Percentiles rank a stretch among this genome's conserved stretches.
phyloP scores from a whole-genome alignment of 2,113 vertebrate genomes.

The Xiphias gladius region DNA sequence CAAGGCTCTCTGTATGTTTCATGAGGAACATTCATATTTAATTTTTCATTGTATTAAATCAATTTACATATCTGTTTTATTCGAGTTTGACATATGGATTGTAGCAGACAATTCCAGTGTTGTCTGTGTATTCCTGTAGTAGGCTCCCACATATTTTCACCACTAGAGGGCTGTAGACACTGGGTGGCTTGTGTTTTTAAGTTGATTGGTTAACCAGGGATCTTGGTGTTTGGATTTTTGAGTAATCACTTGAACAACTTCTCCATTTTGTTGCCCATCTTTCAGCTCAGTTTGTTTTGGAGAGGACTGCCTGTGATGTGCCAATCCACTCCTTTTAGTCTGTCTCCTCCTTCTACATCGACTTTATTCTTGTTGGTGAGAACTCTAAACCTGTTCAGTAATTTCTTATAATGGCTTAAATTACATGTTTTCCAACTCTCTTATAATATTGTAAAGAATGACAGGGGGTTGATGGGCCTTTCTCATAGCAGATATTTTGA shows the following conservation, averaged over 20 bases:
- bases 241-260: neutral
- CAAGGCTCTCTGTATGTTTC: neutral
- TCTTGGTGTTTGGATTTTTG: neutral
- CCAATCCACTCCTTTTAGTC: neutral
- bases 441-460: neutral
- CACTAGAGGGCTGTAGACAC: conserved; percentile 3
- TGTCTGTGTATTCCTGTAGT: neutral
- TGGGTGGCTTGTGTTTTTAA: neutral
- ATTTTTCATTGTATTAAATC: neutral
- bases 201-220: neutral
- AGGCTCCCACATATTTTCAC: neutral
- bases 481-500: neutral
- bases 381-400: neutral
- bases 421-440: neutral
- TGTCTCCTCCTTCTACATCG: neutral
- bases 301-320: neutral
- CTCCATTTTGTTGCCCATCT: neutral
- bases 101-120: neutral
- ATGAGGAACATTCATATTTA: neutral
- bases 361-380: neutral
- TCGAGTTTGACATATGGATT: no score
- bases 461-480: neutral
- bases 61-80: no score
- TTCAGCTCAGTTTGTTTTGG: neutral
- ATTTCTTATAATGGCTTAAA: neutral